Base-by-base conservation (phyloP, 2,797 vertebrate genomes). In the Morus bassanus region DNA sequence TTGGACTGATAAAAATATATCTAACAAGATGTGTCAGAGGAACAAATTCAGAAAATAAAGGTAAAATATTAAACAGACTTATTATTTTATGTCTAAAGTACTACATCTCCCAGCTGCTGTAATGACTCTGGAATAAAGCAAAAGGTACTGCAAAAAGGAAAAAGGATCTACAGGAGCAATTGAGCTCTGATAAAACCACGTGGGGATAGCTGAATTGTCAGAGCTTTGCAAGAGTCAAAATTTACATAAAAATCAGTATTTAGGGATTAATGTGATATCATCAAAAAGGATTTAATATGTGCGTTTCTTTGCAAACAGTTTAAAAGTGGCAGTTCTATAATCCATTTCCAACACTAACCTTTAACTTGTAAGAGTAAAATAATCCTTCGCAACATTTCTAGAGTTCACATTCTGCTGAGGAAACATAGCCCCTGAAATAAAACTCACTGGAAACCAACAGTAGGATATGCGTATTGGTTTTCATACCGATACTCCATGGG, bases 1-100 rank as follows among this genome's bases (percentile, higher is more conserved):
- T 94, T 93, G 72, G 82, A 89, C 80, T 95, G 97, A 97, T 96
- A 98, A 98, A 97, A 98, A 97, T 88, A 95, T 63, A 96, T 91
- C 95, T 91, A 95, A 94, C 93, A 93, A 91, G 91, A 93, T 96
- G 88, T 91, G 73, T 89, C 92, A 91, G 67, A 95, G 60, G 72
- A 97, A 96, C 64, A 83, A 97, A 97, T 95, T 97, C 86, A 94
- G 81, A 96, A 97, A 98, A 96, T 85, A 95, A 96, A 97, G 85
- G 61, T 95, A 94, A 96, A 97, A 96, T 95, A 97, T 95, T 95
- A 96, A 96, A 95, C 74, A 95, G 84, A 78, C 81, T 89, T 93
- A 91, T 86, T 79, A 95, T 96, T 94, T 94, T 89, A 89, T 94
- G 91, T 91, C 72, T 80, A 68, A 96, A 97, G 95, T 82, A 84